These are phyloP conservation scores for Cepaea hortensis DNA, from an alignment of 2,888 invertebrate genomes.

Conservation along the genomic window DNA sequence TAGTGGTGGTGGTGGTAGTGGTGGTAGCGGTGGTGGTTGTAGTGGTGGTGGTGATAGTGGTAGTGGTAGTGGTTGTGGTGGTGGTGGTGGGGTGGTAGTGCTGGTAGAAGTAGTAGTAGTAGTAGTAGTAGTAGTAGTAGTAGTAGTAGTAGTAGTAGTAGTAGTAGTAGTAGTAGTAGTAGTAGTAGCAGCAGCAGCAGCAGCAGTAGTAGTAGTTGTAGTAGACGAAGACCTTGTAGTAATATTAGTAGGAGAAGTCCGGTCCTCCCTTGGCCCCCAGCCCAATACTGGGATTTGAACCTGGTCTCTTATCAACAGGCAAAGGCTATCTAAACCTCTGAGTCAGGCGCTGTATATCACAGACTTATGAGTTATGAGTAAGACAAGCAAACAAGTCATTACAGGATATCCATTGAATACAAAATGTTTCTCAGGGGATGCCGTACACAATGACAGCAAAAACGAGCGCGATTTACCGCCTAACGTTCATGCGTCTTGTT, in stretches of 20 bases:
- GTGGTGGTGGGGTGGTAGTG: background rate
- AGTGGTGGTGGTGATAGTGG: background rate
- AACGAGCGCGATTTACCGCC: too few relatives aligned
- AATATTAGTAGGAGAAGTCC: constrained; percentile 2
- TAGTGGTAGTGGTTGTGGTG: background rate
- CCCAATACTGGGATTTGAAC: too few relatives aligned
- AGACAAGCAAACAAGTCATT: too few relatives aligned
- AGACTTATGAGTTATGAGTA: too few relatives aligned
- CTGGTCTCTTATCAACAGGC: too few relatives aligned
- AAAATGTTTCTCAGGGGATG: too few relatives aligned
- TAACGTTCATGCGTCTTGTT: too few relatives aligned
- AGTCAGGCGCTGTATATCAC: too few relatives aligned
- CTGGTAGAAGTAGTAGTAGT: background rate
- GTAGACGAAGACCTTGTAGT: background rate
- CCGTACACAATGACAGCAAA: too few relatives aligned
- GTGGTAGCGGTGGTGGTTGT: background rate
- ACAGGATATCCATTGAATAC: too few relatives aligned
- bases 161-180: background rate
- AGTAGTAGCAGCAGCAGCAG: background rate
- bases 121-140: background rate
- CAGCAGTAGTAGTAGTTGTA: constrained; percentile 2
- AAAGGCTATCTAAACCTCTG: too few relatives aligned
- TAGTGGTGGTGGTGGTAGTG: background rate
- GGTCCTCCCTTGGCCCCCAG: too few relatives aligned
- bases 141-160: background rate